Evolutionary conservation across 2,113 vertebrate species (phyloP), one percentile per base, ranked within the genome.

Genomic region (Nettapus auritus): DNA sequence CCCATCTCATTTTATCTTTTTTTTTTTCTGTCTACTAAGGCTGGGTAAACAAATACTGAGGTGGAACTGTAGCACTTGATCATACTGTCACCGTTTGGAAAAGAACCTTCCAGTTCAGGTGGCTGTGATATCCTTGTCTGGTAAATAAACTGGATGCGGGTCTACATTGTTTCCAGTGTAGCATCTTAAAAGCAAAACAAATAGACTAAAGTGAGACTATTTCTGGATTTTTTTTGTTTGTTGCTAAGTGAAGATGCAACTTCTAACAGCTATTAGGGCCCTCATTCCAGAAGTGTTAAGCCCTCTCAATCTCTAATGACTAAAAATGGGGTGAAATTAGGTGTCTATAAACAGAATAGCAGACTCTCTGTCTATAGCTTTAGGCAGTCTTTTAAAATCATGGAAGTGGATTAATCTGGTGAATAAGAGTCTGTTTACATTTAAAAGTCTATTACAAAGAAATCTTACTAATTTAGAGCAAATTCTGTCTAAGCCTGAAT

Each of bases 121-220:
- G 77, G 60, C 77, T 95, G 36, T 44, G 90, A 3, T 0, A 20
- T 90, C 86, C 59, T 92, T 94, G 80, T 59, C 50, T 5, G 6
- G 62, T 87, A 88, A 90, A 93, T 93, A 96, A 95, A 96, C 88
- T 96, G 94, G 96, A 93, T 96, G 81, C 74, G 11, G 33, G 59
- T 87, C 83, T 79, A 29, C 88, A 66, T 92, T 96, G 92, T 96
- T 95, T 69, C 78, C 83, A 90, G 69, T n/a, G 15, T 46, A 84
- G 64, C 60, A 42, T 88, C 64, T 94, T 75, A 75, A 91, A 94
- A 77, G 13, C 48, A 55, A 53, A 13, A 18, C 88, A 94, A 90
- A 64, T 17, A 91, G 48, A 71, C 42, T 53, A 74, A 91, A 88
- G 34, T 8, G 31, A 76, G 69, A 34, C 33, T 64, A 40, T 55